Conservation (phyloP, 1,140 invertebrate species). For the Sminthurinus signatus region DNA sequence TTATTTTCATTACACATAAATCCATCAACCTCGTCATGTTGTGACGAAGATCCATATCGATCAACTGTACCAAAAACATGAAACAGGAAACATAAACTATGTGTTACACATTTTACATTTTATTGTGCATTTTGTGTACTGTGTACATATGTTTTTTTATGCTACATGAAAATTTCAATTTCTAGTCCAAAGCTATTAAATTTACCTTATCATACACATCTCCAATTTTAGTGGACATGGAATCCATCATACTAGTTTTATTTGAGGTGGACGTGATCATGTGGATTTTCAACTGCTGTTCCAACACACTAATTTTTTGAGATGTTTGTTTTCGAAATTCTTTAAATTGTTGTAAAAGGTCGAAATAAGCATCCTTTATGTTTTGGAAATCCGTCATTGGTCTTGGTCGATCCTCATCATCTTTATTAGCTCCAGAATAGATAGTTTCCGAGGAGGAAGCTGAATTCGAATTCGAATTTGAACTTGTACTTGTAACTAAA, state of each 20-base stretch:
- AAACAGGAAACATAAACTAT: not conserved
- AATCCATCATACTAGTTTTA: not conserved
- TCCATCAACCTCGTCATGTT: slow-evolving; percentile 6
- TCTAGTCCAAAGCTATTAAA: not conserved
- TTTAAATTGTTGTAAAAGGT: not conserved
- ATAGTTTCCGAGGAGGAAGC: not conserved
- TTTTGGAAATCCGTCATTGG: slow-evolving; percentile 7
- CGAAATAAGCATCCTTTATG: slow-evolving; percentile 10
- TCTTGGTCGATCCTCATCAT: not conserved
- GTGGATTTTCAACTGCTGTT: not conserved
- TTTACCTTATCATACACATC: slow-evolving; percentile 7
- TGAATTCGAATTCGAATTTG: no score
- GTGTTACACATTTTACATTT: not conserved
- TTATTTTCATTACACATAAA: slow-evolving; percentile 7
- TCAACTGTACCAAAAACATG: not conserved
- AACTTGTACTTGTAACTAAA: no score
- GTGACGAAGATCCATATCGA: slow-evolving; percentile 7
- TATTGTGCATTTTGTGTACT: not conserved
- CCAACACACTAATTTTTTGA: not conserved
- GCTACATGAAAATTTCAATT: not conserved
- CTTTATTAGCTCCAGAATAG: not conserved
- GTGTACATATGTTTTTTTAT: not conserved
- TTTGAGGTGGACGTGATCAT: no score
- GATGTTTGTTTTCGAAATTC: not conserved
- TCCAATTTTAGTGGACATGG: not conserved